Conservation (phyloP, 2,888 invertebrate genomes). For the Diarsia rubi region DNA sequence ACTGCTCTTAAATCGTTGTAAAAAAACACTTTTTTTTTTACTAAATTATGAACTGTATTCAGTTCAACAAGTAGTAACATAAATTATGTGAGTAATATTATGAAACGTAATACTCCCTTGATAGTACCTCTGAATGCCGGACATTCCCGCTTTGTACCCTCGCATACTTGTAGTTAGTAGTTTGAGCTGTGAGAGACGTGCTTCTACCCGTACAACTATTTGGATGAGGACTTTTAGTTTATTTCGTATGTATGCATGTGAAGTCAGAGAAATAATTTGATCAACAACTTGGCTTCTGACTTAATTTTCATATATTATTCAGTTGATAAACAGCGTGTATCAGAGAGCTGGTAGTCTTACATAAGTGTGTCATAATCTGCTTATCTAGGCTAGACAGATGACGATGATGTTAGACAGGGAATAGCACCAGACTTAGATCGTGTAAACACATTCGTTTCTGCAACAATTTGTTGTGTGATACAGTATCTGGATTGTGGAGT, state of each 20-base stretch:
- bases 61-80: slow-evolving; percentile 22
- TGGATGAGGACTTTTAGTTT: background rate
- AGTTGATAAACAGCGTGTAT: background rate
- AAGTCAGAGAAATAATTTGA: background rate
- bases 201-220: slow-evolving; percentile 40
- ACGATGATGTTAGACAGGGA: no score
- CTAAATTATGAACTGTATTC: background rate
- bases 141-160: slow-evolving; percentile 43
- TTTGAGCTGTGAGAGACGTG: slow-evolving; percentile 12
- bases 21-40: background rate
- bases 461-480: background rate
- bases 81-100: slow-evolving; percentile 1
- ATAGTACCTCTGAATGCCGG: slow-evolving; percentile 11
- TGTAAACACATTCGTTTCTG: no score
- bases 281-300: background rate
- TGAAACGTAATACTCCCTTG: slow-evolving; percentile 1
- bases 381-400: no score
- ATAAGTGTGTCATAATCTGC: background rate
- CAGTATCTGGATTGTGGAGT: background rate
- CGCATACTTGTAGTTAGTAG: slow-evolving; percentile 32
- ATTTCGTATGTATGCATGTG: background rate
- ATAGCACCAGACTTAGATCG: background rate
- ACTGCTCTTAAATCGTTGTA: background rate
- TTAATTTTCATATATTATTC: background rate
- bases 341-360: background rate